Evolutionary conservation across 2,113 vertebrate genomes (phyloP), one percentile per base, ranked within the genome.

Genomic region (Cinclus cinclus): DNA sequence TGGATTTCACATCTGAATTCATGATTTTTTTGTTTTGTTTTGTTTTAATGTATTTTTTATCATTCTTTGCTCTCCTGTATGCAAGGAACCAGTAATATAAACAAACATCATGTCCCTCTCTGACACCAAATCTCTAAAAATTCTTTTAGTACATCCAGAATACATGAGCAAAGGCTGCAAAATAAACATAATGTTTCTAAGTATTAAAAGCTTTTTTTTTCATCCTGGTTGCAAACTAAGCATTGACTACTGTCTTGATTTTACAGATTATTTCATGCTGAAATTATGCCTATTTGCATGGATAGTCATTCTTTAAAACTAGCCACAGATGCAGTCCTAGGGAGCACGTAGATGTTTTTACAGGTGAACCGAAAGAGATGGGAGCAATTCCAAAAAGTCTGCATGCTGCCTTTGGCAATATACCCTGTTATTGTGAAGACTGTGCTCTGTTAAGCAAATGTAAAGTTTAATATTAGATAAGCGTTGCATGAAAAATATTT

Each of bases 331-430:
- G 98, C 97, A 97, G 95, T 98, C 98, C 97, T 98, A 98, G 97
- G 97, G 98, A 98, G 98, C 97, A 98, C 94, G 96, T 98, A 98
- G 98, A 98, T 98, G 98, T 98, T 98, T 98, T 98, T 97, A 98
- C 98, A 98, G 98, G 98, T 98, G 98, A 98, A 98, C 98, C 97
- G 97, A 98, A 97, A 98, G 97, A 98, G 98, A 98, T 98, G 98
- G 98, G 98, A 98, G 95, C 98, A 91, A 90, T 96, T 98, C 98
- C 98, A 98, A 96, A 96, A 98, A 97, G 98, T 98, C 98, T 97
- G 97, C 98, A 96, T 95, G 98, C 98, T 97, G 98, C 98, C 97
- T 98, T 98, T 98, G 98, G 98, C 98, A 98, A 97, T 97, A 89
- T 97, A 98, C 96, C 97, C 98, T 98, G 97, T 98, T 98, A 98